Evolutionary conservation across 2,797 vertebrate species (phyloP).

Genomic region (Onychomys arenicola): DNA sequence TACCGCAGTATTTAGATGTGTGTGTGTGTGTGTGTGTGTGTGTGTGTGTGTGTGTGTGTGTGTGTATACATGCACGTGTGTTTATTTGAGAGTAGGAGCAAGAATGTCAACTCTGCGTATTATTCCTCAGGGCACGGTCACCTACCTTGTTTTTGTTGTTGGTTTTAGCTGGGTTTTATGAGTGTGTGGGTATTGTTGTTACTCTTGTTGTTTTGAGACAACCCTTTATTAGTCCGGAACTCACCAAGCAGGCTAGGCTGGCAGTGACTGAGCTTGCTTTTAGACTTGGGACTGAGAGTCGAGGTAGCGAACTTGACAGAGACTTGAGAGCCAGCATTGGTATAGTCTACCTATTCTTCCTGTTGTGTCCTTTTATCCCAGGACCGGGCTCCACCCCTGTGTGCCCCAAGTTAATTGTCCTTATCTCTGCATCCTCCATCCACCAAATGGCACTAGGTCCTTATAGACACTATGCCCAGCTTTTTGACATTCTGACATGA

Average conservation of each 20-base stretch:
- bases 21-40: neutral
- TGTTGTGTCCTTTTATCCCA: neutral
- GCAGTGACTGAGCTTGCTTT: neutral
- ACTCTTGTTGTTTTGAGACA: neutral
- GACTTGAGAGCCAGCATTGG: neutral
- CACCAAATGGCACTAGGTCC: neutral
- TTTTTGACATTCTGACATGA: neutral
- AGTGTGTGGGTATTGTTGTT: neutral
- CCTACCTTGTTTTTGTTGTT: neutral
- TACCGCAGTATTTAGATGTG: neutral
- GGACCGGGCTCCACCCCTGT: neutral
- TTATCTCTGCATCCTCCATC: neutral
- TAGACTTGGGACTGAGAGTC: neutral
- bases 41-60: neutral
- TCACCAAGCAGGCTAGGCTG: neutral
- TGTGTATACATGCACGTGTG: fast-evolving
- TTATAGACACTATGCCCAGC: neutral
- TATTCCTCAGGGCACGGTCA: neutral
- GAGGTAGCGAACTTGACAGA: neutral
- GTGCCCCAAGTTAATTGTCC: neutral
- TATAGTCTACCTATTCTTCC: neutral
- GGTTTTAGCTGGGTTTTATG: neutral
- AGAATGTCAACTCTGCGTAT: neutral
- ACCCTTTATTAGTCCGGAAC: neutral
- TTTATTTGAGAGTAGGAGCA: neutral